These are phyloP conservation scores for Micromys minutus DNA, from an alignment of 2,113 vertebrate species.

Conservation along the genomic window DNA sequence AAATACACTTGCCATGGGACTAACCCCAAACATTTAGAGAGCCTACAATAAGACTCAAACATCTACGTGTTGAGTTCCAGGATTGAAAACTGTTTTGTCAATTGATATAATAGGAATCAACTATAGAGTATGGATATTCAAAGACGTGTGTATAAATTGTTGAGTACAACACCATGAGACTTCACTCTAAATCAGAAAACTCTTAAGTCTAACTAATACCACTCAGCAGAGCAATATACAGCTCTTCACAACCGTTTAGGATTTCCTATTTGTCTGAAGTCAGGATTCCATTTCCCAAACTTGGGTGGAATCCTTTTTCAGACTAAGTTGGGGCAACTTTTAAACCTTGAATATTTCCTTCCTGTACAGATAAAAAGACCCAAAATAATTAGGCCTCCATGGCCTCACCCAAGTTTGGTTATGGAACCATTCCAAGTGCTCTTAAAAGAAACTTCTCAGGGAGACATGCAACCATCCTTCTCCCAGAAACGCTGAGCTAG, in stretches of 20 bases:
- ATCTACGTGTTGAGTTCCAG: background rate
- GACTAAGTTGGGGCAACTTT: background rate
- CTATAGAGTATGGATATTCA: background rate
- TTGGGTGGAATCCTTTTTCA: background rate
- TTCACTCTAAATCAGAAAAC: background rate
- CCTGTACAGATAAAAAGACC: background rate
- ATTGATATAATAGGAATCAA: background rate
- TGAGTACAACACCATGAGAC: background rate
- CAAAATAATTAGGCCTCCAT: background rate
- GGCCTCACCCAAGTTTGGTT: background rate
- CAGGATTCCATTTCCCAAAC: background rate
- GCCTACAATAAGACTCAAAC: background rate
- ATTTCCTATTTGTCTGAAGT: background rate
- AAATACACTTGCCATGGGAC: background rate
- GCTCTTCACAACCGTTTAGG: background rate
- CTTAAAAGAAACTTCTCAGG: conserved; percentile 7
- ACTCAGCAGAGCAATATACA: background rate
- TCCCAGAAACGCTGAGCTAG: background rate
- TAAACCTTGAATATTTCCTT: background rate
- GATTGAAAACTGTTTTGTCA: background rate
- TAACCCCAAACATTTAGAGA: background rate
- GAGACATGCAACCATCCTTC: background rate
- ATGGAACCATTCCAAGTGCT: background rate
- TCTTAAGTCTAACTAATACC: background rate
- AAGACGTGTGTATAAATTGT: background rate